Percentiles rank a stretch among this genome's conserved stretches.
Evolutionary conservation across 2,888 invertebrate genomes (phyloP).

Genomic region (Drosophila neoperkinsi): DNA sequence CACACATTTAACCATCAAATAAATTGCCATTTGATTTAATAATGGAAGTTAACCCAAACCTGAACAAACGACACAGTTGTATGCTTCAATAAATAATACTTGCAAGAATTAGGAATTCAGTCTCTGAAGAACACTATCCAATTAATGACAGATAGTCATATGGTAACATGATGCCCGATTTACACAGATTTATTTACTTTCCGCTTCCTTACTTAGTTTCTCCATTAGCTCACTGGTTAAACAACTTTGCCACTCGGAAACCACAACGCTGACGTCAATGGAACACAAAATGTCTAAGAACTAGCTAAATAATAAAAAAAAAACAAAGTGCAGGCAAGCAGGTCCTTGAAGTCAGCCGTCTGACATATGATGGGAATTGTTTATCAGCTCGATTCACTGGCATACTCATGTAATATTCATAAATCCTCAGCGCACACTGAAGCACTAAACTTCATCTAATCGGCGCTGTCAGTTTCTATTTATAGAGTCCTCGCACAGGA

Average conservation of each 20-base stretch:
- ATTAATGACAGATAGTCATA: not conserved
- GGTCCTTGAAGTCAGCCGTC: constrained; percentile 50
- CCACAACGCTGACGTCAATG: constrained; percentile 44
- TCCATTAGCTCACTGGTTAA: constrained; percentile 4
- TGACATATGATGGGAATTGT: constrained; percentile 68
- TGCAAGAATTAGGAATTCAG: not conserved
- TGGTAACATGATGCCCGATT: not conserved
- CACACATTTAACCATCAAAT: not conserved
- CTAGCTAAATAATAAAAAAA: not conserved
- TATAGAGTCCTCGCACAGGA: constrained; percentile 50
- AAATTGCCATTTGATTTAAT: not conserved
- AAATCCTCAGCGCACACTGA: constrained; percentile 38
- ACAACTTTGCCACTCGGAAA: constrained; percentile 2
- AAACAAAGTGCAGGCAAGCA: constrained; percentile 12
- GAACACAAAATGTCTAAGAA: constrained; percentile 4
- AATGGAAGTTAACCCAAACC: not conserved
- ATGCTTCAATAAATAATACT: not conserved
- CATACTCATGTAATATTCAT: constrained; percentile 72
- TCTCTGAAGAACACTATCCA: not conserved
- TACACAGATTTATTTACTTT: not conserved
- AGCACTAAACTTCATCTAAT: constrained; percentile 56
- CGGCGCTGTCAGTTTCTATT: constrained; percentile 49
- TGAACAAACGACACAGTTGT: not conserved
- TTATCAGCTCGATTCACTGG: constrained; percentile 56
- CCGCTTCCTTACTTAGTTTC: not conserved